These are phyloP conservation scores for Rousettus leschenaultii DNA, from an alignment of 2,113 vertebrate genomes.

Conservation along the genomic window DNA sequence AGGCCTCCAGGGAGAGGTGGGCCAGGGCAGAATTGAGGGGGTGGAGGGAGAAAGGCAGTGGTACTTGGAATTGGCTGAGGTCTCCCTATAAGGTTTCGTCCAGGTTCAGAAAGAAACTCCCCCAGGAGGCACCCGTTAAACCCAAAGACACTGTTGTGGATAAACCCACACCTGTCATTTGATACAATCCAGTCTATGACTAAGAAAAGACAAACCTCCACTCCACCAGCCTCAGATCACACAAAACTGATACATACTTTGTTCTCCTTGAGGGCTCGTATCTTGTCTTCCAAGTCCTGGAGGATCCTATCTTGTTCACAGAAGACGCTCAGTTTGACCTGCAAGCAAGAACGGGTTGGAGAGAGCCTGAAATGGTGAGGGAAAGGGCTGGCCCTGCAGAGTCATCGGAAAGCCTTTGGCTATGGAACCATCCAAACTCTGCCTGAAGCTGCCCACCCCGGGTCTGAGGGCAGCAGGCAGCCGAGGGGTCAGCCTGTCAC, in stretches of 20 bases:
- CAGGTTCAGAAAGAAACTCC: neutral
- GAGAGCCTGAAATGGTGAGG: neutral
- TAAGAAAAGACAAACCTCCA: neutral
- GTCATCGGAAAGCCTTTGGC: neutral
- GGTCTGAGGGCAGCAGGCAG: neutral
- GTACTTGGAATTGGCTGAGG: neutral
- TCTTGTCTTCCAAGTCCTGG: constrained; percentile 94
- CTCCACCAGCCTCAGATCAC: neutral
- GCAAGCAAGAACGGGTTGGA: constrained; percentile 49
- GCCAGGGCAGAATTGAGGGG: neutral
- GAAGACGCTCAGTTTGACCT: constrained; percentile 96
- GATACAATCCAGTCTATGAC: neutral
- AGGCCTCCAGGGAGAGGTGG: neutral
- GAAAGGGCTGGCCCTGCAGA: neutral
- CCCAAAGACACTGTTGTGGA: neutral
- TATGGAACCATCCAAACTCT: neutral
- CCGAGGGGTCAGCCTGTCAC: constrained; percentile 46
- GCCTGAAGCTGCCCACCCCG: neutral
- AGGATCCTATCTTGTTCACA: constrained; percentile 98
- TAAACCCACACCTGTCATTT: neutral
- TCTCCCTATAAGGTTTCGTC: neutral
- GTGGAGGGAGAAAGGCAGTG: neutral
- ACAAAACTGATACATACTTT: constrained; percentile 85
- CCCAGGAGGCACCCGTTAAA: neutral
- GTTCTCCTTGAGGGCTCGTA: constrained; percentile 95